Percentiles rank a stretch among this genome's conserved stretches.
Evolutionary conservation across 1,140 invertebrate species (phyloP).

Genomic region (Arion vulgaris): DNA sequence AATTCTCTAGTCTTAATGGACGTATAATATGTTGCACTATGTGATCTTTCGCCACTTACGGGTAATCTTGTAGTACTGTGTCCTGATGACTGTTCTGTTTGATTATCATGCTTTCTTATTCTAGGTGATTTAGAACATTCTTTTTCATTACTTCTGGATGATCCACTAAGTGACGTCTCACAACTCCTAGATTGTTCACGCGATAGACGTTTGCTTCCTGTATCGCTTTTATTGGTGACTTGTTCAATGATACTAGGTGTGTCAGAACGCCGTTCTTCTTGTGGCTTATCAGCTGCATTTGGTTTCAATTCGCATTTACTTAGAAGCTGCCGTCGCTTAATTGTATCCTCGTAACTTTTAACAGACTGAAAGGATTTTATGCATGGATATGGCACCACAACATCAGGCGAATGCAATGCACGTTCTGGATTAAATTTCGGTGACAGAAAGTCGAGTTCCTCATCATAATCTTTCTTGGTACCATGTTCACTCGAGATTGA

Average conservation of each 20-base stretch:
- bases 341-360: constrained; percentile 16
- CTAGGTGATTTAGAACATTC: not conserved
- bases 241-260: no score
- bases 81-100: no score
- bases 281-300: no score
- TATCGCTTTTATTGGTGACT: no score
- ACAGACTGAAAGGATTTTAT: constrained; percentile 19
- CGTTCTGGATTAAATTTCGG: constrained; percentile 30
- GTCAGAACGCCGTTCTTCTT: no score
- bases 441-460: constrained; percentile 35
- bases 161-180: not conserved
- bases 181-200: no score
- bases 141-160: not conserved
- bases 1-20: no score
- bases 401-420: constrained; percentile 5
- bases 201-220: no score
- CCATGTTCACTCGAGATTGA: not conserved
- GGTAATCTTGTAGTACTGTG: no score
- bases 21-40: no score
- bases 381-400: constrained; percentile 15
- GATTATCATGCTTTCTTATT: no score
- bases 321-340: not conserved
- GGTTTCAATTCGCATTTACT: not conserved
- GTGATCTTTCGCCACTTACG: no score
- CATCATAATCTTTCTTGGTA: not conserved